Base-by-base conservation (phyloP, 2,113 vertebrate species). In the Microcebus lehilahytsara region DNA sequence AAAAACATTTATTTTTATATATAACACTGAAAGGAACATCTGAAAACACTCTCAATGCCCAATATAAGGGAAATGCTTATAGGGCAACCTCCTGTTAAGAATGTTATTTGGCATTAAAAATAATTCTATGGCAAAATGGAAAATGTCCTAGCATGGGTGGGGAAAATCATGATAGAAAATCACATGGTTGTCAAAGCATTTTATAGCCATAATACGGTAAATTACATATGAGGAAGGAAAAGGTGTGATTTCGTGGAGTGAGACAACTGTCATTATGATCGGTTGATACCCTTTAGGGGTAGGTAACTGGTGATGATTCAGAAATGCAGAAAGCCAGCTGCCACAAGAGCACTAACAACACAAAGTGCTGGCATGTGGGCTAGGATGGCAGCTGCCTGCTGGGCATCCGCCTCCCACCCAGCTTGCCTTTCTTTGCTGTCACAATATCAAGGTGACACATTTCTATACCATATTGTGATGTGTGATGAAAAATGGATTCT, bases 371-470 rank as follows among this genome's bases (percentile, higher is more conserved):
- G 49, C 10, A 25, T 19, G 27, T 46, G 66, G 53, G 11, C 1
- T 0, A 0, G 51, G 25, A 53, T 10, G 53, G 37, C 30, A 1
- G 49, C 0, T 25, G 20, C 66, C 3, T 13, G 4, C 23, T 30
- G 9, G 2, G 34, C 4, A 32, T 6, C 53, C 1, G 12, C 3
- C 3, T 3, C 62, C 71, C 4, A 17, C 6, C 53, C 49, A 53
- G 51, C 51, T 53, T 53, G 51, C 51, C 51, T 53, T 53, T 53
- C 51, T 53, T 53, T 53, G 13, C 13, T 53, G 51, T 53, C 51
- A 53, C 51, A 4, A 53, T 53, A 53, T 14, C 13, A 53, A 16
- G 51, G 51, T 14, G 51, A 53, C 13, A 13, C 13, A 53, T 53
- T 53, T 53, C 51, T 53, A 53, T 13, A 53, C 51, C 51, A 53